Conservation (phyloP, 2,113 vertebrate genomes). For the Balaenoptera acutorostrata region DNA sequence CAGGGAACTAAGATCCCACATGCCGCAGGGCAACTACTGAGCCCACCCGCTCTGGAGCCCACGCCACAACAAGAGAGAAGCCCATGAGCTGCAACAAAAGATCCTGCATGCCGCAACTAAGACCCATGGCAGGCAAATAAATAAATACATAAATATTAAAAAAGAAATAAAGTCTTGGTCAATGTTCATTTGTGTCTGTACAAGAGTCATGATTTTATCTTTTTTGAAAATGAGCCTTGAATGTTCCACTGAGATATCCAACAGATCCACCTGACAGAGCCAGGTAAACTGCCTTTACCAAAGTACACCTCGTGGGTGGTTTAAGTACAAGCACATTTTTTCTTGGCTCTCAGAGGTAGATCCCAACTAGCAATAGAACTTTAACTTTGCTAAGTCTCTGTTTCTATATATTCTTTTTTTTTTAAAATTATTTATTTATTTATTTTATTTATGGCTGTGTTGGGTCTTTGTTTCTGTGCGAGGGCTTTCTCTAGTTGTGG, state of each 20-base stretch:
- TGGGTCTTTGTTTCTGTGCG: too few species aligned
- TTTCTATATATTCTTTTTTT: neutral
- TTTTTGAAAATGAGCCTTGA: neutral
- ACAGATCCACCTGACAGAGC: neutral
- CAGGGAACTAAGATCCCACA: too few species aligned
- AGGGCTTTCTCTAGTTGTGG: too few species aligned
- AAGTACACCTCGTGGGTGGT: neutral
- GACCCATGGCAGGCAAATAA: too few species aligned
- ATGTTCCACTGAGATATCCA: neutral
- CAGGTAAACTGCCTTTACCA: neutral
- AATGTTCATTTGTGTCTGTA: neutral
- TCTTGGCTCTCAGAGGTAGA: neutral
- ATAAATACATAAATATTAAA: too few species aligned
- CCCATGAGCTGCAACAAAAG: too few species aligned
- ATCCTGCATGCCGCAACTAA: too few species aligned
- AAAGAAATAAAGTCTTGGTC: neutral
- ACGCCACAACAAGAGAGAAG: too few species aligned
- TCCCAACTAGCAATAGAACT: neutral
- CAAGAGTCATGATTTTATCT: neutral
- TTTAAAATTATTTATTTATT: too few species aligned
- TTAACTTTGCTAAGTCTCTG: neutral
- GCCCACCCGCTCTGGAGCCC: too few species aligned
- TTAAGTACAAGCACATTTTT: neutral
- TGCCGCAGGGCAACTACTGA: too few species aligned
- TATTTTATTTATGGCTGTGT: too few species aligned